Base-by-base conservation (phyloP, 2,888 invertebrate genomes). In the Xiphydria camelus region DNA sequence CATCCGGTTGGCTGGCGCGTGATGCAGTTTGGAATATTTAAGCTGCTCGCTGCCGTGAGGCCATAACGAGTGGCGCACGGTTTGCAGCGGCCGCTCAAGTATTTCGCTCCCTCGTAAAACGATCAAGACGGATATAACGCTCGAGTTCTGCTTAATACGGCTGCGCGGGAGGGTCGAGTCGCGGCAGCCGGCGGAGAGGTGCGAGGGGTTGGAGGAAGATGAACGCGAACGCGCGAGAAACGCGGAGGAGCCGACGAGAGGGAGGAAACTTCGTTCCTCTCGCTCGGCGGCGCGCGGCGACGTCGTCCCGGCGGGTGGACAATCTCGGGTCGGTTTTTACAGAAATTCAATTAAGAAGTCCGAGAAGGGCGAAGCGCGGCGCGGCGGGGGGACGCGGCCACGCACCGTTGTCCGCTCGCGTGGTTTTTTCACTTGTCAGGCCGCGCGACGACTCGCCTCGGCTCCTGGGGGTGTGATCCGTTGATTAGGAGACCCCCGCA, bases 361-460 rank as follows among this genome's bases (percentile, higher is more conserved):
- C 57, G 57, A n/a, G n/a, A n/a, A n/a, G n/a, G n/a, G n/a, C n/a
- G n/a, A n/a, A n/a, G n/a, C n/a, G n/a, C n/a, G n/a, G n/a, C n/a
- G n/a, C n/a, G n/a, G n/a, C n/a, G n/a, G n/a, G 23, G 6, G n/a
- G 23, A 7, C 23, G n/a, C 6, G 23, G 23, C 7, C 23, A 23
- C 23, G 23, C 23, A 23, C 23, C n/a, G 23, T n/a, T 7, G n/a
- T n/a, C 23, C 23, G n/a, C n/a, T 7, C 23, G 23, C 23, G n/a
- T n/a, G n/a, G n/a, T n/a, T 50, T 47, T 52, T 59, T 59, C 62
- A 66, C 63, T 63, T 60, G 52, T 66, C 62, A 55, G 53, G 50
- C 55, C 44, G 44, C 48, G n/a, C n/a, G n/a, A n/a, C n/a, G n/a
- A n/a, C n/a, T n/a, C n/a, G n/a, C n/a, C n/a, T n/a, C 33, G 39